Evolutionary conservation across 92 coral and sea anemone species (phyloP).

Genomic region (Parazoanthus swiftii): DNA sequence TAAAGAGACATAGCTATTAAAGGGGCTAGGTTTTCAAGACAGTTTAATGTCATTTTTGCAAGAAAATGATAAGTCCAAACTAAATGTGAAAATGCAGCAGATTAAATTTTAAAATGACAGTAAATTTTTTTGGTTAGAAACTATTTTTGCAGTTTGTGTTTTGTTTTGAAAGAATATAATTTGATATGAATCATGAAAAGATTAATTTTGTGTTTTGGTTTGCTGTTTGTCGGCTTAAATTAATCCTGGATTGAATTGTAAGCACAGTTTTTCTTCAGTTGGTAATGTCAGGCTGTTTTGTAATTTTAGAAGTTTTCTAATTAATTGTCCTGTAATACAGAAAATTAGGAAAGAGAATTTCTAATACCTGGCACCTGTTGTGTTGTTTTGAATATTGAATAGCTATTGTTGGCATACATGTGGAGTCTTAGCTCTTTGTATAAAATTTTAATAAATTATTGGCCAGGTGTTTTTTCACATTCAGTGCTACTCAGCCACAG

Average conservation of each 20-base stretch:
- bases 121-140: too few relatives aligned
- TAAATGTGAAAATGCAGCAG: not conserved
- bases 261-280: not conserved
- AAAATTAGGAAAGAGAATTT: not conserved
- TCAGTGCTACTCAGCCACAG: slow-evolving; percentile 14
- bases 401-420: not conserved
- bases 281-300: not conserved
- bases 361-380: slow-evolving; percentile 13
- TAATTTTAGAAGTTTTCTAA: too few relatives aligned
- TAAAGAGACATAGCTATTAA: too few relatives aligned
- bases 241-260: too few relatives aligned
- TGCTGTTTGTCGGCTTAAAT: not conserved
- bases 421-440: slow-evolving; percentile 10
- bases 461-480: slow-evolving; percentile 36
- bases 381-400: not conserved
- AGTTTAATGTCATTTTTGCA: too few relatives aligned
- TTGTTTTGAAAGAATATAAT: too few relatives aligned
- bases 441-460: not conserved
- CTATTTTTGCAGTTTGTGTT: not conserved
- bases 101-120: not conserved
- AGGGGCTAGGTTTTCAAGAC: too few relatives aligned
- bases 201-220: too few relatives aligned
- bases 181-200: too few relatives aligned
- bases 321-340: not conserved
- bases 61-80: not conserved